These are phyloP conservation scores for Andricus grossulariae DNA, from an alignment of 1,140 invertebrate genomes.

Conservation along the genomic window DNA sequence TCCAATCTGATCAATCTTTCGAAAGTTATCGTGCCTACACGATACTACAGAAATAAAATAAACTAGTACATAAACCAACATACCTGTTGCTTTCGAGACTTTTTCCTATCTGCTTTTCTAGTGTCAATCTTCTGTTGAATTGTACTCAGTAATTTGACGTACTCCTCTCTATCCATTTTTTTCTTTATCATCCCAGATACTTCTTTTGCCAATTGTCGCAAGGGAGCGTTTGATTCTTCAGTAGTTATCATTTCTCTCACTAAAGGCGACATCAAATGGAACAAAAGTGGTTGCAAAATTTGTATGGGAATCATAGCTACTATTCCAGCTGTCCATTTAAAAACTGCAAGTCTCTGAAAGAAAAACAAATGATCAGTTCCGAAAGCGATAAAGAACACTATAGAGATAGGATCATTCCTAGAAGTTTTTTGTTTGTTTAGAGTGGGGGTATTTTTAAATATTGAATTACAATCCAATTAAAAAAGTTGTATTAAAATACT, in stretches of 20 bases:
- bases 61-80: slow-evolving; percentile 26
- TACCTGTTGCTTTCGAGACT: slow-evolving; percentile 77
- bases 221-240: slow-evolving; percentile 75
- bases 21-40: too few relatives aligned
- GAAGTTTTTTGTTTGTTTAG: too few relatives aligned
- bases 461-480: too few relatives aligned
- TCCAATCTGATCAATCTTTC: too few relatives aligned
- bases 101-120: slow-evolving; percentile 82
- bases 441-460: too few relatives aligned
- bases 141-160: slow-evolving; percentile 78
- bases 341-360: slow-evolving; percentile 80
- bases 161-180: slow-evolving; percentile 80
- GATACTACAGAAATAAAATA: slow-evolving; percentile 14
- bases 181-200: slow-evolving; percentile 82
- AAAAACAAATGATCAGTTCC: slow-evolving; percentile 21
- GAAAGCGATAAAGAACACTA: too few relatives aligned
- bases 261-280: slow-evolving; percentile 80
- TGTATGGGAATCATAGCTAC: slow-evolving; percentile 77
- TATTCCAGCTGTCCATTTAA: slow-evolving; percentile 85
- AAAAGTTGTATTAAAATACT: slow-evolving; percentile 57
- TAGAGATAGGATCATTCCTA: too few relatives aligned
- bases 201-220: slow-evolving; percentile 80
- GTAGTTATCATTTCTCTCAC: slow-evolving; percentile 81
- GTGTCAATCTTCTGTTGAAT: slow-evolving; percentile 79
- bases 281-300: slow-evolving; percentile 75